phyloP scores from a whole-genome alignment of 2,113 vertebrate genomes.

The Mixornis gularis region DNA sequence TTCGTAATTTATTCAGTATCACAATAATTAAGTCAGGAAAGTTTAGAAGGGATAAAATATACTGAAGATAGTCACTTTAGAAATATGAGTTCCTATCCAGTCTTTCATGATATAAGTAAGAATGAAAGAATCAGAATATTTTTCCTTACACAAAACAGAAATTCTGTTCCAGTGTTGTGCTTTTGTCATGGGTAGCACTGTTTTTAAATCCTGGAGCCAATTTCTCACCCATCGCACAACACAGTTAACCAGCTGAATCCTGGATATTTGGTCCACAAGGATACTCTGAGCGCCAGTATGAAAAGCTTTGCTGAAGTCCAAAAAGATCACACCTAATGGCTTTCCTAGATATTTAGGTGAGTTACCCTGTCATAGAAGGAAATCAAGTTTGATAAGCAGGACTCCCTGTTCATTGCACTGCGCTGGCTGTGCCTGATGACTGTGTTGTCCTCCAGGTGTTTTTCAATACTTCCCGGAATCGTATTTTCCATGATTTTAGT shows the following conservation, averaged over 20 bases:
- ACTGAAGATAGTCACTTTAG: background rate
- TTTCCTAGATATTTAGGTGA: background rate
- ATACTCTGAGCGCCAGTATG: background rate
- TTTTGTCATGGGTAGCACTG: background rate
- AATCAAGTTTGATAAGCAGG: background rate
- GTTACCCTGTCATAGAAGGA: background rate
- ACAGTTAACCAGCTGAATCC: accelerated
- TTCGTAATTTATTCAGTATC: background rate
- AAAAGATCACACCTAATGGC: background rate
- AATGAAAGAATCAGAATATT: background rate
- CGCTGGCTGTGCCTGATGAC: background rate
- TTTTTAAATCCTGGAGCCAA: background rate
- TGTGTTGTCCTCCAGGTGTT: background rate
- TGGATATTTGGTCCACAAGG: background rate
- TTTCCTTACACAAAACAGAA: background rate
- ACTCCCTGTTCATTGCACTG: background rate
- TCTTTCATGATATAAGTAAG: background rate
- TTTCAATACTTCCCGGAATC: background rate
- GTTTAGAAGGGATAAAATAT: background rate
- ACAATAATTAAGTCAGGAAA: background rate
- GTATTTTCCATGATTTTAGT: background rate
- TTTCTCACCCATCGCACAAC: background rate
- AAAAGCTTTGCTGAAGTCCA: background rate
- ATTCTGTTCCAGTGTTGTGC: background rate
- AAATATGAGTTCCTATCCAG: background rate